phyloP scores from a whole-genome alignment of 2,113 vertebrate genomes.

The Labeo catla region DNA sequence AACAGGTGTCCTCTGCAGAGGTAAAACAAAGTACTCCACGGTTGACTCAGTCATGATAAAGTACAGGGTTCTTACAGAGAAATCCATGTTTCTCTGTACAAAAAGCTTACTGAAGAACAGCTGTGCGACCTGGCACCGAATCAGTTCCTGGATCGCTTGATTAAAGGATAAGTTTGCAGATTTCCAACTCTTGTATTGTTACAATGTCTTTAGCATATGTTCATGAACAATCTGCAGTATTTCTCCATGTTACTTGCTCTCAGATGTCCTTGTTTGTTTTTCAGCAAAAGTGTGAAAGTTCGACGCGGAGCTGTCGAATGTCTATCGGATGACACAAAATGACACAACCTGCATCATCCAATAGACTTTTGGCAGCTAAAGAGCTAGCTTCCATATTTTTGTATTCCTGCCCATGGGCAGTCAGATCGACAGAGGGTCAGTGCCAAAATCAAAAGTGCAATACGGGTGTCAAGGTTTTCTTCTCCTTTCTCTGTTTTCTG shows the following conservation, averaged over 20 bases:
- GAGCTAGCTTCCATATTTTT: background rate
- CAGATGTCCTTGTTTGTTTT: background rate
- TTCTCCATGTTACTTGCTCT: background rate
- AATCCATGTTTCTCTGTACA: slow-evolving; percentile 36
- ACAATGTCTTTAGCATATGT: background rate
- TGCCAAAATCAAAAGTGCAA: background rate
- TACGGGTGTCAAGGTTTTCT: background rate
- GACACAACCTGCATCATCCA: background rate
- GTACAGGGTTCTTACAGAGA: slow-evolving; percentile 22
- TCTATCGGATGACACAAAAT: background rate
- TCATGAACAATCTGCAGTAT: background rate
- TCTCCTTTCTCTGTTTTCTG: background rate
- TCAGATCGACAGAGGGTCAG: background rate
- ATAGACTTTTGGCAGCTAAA: background rate
- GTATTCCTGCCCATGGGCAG: background rate
- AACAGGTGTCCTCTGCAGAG: slow-evolving; percentile 2
- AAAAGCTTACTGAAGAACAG: slow-evolving; percentile 23
- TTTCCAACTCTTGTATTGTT: background rate
- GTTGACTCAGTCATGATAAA: slow-evolving; percentile 49
- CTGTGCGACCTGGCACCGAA: slow-evolving; percentile 38
- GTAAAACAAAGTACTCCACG: slow-evolving; percentile 34
- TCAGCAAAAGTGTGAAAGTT: background rate
- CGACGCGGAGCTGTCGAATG: background rate
- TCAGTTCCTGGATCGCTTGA: slow-evolving; percentile 24
- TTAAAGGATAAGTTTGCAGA: background rate